Base-by-base conservation (phyloP, 1,140 invertebrate species). In the Eueides isabella region DNA sequence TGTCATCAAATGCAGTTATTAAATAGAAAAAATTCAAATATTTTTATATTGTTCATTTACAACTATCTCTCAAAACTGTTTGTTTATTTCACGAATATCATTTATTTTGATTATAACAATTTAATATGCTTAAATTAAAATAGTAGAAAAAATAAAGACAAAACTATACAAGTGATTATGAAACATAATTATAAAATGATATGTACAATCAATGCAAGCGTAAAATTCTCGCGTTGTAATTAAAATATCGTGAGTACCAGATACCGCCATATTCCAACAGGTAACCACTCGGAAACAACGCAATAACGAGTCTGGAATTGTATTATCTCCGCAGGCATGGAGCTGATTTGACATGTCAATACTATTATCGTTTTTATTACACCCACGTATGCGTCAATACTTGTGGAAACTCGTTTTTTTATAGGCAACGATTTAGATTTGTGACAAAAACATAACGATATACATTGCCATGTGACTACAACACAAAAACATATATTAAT, bases 271-370 rank as follows among this genome's bases (percentile, higher is more conserved):
- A 19, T 19, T 55, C 19, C 48, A 55, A 55, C 48, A 55, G n/a
- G 35, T n/a, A 44, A 44, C 41, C 41, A 44, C 41, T 44, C 41
- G 19, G 48, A 26, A 55, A 55, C 23, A 12, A 12, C 48, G 19
- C 23, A 12, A 12, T 55, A 55, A 63, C 29, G 29, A 63, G 28
- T 2, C 26, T 63, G 61, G n/a, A 63, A 30, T 63, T 30, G 61
- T 63, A 63, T 63, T 63, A 63, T 63, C 29, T 31, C 7, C 16
- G 26, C 61, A 16, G 28, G 61, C 28, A 0, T 63, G 29, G n/a
- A 63, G 29, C 29, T 63, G 61, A 63, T 29, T 63, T 31, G 29
- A 63, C 28, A 63, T 29, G 29, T n/a, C 61, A 63, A 63, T 63
- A 63, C 29, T 63, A n/a, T 63, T 55, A 55, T 9, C 48, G 48